phyloP scores from a whole-genome alignment of 2,113 vertebrate genomes.

The Phrynosoma platyrhinos region DNA sequence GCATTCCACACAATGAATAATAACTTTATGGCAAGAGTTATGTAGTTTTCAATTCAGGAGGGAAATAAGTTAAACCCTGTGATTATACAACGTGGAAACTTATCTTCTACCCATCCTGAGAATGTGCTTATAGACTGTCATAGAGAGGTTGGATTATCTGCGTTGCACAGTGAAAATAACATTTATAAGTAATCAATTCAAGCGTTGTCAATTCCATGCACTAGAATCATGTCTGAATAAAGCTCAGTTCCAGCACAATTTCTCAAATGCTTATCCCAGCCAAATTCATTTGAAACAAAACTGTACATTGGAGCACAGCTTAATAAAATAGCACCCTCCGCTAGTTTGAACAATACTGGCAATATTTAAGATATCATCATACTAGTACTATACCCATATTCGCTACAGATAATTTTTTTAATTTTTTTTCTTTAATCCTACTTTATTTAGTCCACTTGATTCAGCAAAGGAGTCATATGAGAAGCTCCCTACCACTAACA shows the following conservation, averaged over 20 bases:
- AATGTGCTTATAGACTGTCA: neutral
- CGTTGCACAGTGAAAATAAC: neutral
- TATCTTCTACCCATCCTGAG: neutral
- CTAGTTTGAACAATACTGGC: neutral
- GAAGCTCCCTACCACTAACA: too few relatives aligned
- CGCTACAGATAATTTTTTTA: neutral
- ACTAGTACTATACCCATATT: neutral
- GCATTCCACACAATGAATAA: slow-evolving; percentile 38
- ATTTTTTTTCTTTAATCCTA: neutral
- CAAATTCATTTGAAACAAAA: neutral
- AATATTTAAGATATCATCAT: neutral
- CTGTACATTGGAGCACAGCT: neutral
- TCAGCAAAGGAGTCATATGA: neutral
- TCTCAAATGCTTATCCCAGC: neutral
- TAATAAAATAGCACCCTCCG: neutral
- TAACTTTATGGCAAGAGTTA: slow-evolving; percentile 14
- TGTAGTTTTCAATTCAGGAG: slow-evolving; percentile 50
- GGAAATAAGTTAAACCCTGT: slow-evolving; percentile 46
- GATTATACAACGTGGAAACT: slow-evolving; percentile 36
- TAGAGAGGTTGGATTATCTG: neutral
- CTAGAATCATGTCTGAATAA: neutral
- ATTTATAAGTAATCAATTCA: neutral
- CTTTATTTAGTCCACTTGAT: neutral
- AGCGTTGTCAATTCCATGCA: neutral
- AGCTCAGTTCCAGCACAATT: neutral